Evolutionary conservation across 2,113 vertebrate species (phyloP).

Genomic region (Myiozetetes cayanensis): DNA sequence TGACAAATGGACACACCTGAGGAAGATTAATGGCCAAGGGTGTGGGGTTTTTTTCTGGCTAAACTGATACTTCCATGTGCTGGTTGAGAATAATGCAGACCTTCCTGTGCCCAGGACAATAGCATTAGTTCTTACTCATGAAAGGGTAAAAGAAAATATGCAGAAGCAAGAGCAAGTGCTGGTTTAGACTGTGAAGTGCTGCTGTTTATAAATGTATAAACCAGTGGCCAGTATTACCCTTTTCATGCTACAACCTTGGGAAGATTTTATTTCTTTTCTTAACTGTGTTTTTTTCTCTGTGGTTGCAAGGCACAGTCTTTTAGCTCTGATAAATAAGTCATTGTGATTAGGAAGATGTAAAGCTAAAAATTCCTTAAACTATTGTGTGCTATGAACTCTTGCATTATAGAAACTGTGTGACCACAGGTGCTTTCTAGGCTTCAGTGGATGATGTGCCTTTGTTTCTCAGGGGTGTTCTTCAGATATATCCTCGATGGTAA

Average conservation of each 20-base stretch:
- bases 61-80: neutral
- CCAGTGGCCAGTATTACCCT: neutral
- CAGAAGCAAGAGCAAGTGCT: neutral
- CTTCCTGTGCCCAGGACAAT: neutral
- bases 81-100: neutral
- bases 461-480: slow-evolving; percentile 87
- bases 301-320: neutral
- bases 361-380: neutral
- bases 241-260: neutral
- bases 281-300: neutral
- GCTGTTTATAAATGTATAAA: neutral
- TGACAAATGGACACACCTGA: neutral
- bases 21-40: neutral
- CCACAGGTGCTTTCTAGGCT: neutral
- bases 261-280: neutral
- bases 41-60: neutral
- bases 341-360: neutral
- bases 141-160: neutral
- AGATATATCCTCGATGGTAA: slow-evolving; percentile 91
- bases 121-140: neutral
- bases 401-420: rapidly evolving
- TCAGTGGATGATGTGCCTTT: neutral
- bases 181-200: neutral
- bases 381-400: neutral
- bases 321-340: neutral